Conservation (phyloP, 2,797 vertebrate species). For the Cyprinella venusta region DNA sequence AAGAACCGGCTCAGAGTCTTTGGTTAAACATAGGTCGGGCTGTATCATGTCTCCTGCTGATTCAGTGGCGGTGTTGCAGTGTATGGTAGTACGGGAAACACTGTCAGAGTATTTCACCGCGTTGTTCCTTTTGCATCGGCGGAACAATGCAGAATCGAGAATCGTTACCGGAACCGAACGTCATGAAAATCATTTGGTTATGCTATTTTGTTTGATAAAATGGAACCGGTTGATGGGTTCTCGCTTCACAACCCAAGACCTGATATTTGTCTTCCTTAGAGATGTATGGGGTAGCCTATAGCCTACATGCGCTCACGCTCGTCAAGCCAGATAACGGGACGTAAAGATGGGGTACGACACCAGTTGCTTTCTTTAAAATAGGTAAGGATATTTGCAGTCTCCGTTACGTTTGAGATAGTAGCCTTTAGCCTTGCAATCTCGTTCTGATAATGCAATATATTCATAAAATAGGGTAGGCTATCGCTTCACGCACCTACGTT, state of each 20-base stretch:
- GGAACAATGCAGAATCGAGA: conserved; percentile 1
- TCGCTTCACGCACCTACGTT: background rate
- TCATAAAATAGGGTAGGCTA: background rate
- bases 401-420: background rate
- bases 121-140: background rate
- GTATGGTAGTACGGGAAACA: background rate
- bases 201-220: conserved; percentile 22
- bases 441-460: background rate
- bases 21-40: background rate
- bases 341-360: conserved; percentile 73
- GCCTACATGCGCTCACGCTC: conserved; percentile 67
- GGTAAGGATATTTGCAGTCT: conserved; percentile 73
- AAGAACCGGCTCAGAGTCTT: conserved; percentile 11
- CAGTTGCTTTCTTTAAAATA: conserved; percentile 80
- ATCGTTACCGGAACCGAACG: conserved; percentile 3
- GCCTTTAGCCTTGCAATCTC: background rate
- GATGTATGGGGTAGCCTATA: conserved; percentile 72
- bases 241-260: conserved; percentile 59
- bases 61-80: conserved; percentile 6
- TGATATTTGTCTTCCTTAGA: conserved; percentile 73
- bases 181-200: background rate
- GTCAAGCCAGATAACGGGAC: conserved; percentile 73
- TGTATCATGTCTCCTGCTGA: background rate
- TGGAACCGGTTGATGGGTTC: conserved; percentile 11
- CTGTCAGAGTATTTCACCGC: conserved; percentile 2